Conservation (phyloP, 2,113 vertebrate species). For the Rostratula benghalensis region DNA sequence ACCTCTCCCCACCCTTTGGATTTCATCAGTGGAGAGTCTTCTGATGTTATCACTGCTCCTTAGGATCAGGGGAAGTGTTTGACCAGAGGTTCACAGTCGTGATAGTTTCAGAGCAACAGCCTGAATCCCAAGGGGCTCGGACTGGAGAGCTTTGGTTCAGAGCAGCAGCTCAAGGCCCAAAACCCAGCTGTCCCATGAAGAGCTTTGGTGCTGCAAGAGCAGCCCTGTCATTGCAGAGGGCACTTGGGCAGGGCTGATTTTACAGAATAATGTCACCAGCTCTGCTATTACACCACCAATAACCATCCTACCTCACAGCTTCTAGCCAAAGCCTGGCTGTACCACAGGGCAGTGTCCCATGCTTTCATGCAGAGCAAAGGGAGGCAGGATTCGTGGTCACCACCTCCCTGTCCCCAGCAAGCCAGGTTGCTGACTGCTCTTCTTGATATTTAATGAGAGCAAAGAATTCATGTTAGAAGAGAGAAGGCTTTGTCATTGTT, state of each 20-base stretch:
- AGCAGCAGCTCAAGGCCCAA: background rate
- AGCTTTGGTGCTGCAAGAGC: background rate
- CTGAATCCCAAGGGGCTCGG: background rate
- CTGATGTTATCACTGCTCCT: background rate
- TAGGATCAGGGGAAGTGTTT: background rate
- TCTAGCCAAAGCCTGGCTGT: background rate
- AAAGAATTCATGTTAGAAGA: background rate
- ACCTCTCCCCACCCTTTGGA: background rate
- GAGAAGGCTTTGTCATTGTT: background rate
- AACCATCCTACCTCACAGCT: background rate
- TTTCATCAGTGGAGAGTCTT: background rate
- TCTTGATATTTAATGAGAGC: background rate
- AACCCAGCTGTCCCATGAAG: background rate
- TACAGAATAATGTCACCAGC: no score
- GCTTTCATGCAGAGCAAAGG: background rate
- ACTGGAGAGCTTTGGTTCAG: background rate
- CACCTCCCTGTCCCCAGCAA: background rate
- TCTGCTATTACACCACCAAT: constrained; percentile 10
- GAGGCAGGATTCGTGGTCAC: background rate
- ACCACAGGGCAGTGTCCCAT: background rate
- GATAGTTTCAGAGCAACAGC: background rate
- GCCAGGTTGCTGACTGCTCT: background rate
- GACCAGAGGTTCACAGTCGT: background rate
- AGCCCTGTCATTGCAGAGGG: background rate
- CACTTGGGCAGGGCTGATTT: background rate